Base-by-base conservation (phyloP, 2,113 vertebrate genomes). In the Illadopsis cleaveri region DNA sequence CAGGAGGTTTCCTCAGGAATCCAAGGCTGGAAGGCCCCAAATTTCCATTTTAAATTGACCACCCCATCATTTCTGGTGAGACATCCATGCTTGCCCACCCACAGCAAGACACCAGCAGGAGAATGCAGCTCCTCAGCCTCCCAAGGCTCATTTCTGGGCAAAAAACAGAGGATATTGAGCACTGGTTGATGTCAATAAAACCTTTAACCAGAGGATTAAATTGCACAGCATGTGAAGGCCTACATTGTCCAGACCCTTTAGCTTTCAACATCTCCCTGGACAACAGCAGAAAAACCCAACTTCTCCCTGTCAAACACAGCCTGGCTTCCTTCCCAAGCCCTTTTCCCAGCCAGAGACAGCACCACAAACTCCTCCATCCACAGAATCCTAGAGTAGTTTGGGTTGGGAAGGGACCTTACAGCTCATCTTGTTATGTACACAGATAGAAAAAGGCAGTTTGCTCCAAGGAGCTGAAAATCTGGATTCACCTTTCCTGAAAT, bases 201-300 rank as follows among this genome's bases (percentile, higher is more conserved):
- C 7, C 13, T 44, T 35, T 27, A 85, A 25, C 7, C 27, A 72
- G 40, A 37, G 10, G 31, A 45, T 27, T 72, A 31, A 76, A 72
- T 21, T 1, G 2, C 24, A 47, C 7, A 12, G 20, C 15, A 35
- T 23, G 21, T 21, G 69, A 73, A 77, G 17, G 9, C 6, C 20
- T 27, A 2, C 0, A 0, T 21, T 65, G 10, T 21, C 8, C 38
- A 89, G 15, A 57, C 10, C 6, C 7, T 79, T 81, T 21, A n/a
- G 14, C 10, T 88, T 38, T 50, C 50, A 69, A 9, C 18, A 71
- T 4, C n/a, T 71, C 24, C 66, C 48, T 19, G 11, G 19, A 13
- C 5, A n/a, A 30, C n/a, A 72, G 4, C 57, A 76, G 73, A 3
- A 54, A 50, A 86, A 79, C 3, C 3, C 60, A 88, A 9, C 1